Evolutionary conservation across 1,140 invertebrate species (phyloP), one percentile per base, ranked within the genome.

Genomic region (Lasaia peninsularis): DNA sequence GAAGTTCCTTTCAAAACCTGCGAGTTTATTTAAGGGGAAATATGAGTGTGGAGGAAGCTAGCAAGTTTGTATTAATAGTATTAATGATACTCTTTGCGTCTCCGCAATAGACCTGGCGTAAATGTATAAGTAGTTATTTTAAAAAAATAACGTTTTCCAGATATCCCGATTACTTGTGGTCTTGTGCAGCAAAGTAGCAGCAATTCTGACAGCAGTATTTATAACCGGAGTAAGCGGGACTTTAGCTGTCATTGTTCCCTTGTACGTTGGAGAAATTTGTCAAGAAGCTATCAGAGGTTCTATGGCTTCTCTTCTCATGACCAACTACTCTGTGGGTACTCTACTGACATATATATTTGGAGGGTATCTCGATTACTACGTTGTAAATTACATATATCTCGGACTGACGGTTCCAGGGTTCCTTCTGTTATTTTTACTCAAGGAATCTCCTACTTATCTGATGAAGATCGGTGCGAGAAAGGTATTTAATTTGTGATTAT

Each of bases 241-340:
- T 10, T 62, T 62, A 12, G 58, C 76, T 10, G 44, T 84, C 2
- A 58, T 77, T 1, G 63, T 69, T 0, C 68, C 75, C 0, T 63
- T 78, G 6, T 80, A 67, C 54, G 67, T 84, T 11, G 64, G 73
- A 7, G 80, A 84, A 61, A 68, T 79, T 20, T 84, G 77, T 54
- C 62, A 84, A 31, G 73, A 75, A 3, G 75, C 72, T 1, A 73
- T 84, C 1, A 48, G 80, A 44, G 80, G 80, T 0, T 63, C 69
- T 0, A 79, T 81, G 78, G 65, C 69, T 0, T 73, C 78, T 1
- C 49, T 57, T 6, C 56, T 68, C 5, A 73, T 84, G 56, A 60
- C 79, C 24, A 75, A 70, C 48, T 78, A 73, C 31, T 71, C 70
- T 0, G 6, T 81, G 0, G 80, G 80, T 0, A 73, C 76, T 67